Percentiles rank a stretch among this genome's conserved stretches.
Evolutionary conservation across 2,797 vertebrate genomes (phyloP).

Genomic region (Sebastes taczanowskii): DNA sequence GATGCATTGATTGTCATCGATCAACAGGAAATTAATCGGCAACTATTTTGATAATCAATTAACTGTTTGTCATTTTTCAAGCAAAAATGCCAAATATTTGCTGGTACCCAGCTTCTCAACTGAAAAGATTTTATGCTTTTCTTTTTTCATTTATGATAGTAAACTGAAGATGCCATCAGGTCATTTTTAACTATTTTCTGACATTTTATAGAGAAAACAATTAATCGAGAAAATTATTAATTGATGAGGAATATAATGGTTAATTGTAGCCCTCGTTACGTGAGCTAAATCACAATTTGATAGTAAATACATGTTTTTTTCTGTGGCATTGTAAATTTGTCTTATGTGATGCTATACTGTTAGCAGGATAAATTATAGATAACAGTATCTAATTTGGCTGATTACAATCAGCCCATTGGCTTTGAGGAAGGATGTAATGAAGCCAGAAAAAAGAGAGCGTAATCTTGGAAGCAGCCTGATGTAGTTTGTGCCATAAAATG

Average conservation of each 20-base stretch:
- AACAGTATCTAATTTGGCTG: neutral
- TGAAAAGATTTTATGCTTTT: neutral
- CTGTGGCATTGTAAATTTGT: neutral
- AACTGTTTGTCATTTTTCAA: neutral
- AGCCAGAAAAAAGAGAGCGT: neutral
- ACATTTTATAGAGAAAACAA: neutral
- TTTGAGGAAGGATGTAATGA: neutral
- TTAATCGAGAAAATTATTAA: neutral
- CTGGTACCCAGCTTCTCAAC: neutral
- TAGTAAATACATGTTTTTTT: neutral
- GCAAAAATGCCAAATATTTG: neutral
- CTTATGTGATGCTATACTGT: neutral
- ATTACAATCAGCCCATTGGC: neutral
- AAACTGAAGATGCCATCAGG: neutral
- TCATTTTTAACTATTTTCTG: neutral
- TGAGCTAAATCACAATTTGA: neutral
- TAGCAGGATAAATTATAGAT: neutral
- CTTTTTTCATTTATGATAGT: neutral
- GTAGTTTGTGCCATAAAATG: neutral
- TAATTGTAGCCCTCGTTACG: neutral
- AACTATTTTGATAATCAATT: neutral
- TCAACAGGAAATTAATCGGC: neutral
- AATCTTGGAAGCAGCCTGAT: neutral
- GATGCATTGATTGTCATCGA: neutral
- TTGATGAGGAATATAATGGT: neutral